Evolutionary conservation across 2,797 vertebrate species (phyloP).

Genomic region (Anas flavirostris): DNA sequence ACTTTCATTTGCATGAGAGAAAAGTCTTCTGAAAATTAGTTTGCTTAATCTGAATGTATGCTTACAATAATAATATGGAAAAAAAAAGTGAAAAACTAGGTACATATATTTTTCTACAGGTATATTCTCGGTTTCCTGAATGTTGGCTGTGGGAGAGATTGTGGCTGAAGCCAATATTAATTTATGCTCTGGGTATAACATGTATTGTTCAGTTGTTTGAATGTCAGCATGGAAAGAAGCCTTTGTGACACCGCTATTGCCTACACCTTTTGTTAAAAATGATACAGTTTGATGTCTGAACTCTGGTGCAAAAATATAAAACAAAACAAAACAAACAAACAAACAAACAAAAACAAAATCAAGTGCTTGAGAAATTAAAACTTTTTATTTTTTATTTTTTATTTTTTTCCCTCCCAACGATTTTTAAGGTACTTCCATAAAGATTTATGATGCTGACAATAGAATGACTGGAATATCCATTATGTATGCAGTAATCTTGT

Average conservation of each 20-base stretch:
- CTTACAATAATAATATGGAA: background rate
- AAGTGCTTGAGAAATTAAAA: background rate
- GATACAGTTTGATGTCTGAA: background rate
- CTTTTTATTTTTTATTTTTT: background rate
- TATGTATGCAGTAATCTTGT: background rate
- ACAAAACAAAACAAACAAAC: background rate
- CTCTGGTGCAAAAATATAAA: background rate
- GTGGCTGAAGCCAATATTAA: background rate
- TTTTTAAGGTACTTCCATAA: constrained; percentile 1
- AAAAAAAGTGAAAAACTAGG: background rate
- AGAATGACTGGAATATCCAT: background rate
- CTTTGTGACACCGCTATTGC: background rate
- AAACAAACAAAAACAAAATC: background rate
- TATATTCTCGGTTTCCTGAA: background rate
- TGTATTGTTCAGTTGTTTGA: background rate
- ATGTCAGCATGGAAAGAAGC: background rate
- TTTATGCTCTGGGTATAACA: background rate
- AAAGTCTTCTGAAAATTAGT: background rate
- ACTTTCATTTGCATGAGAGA: background rate
- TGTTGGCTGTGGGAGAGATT: background rate
- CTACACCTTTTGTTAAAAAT: background rate
- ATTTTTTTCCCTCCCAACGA: background rate
- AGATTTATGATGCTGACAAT: background rate
- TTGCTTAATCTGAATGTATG: background rate
- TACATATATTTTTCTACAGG: background rate